Conservation (phyloP, 2,113 vertebrate genomes). For the Candoia aspera region DNA sequence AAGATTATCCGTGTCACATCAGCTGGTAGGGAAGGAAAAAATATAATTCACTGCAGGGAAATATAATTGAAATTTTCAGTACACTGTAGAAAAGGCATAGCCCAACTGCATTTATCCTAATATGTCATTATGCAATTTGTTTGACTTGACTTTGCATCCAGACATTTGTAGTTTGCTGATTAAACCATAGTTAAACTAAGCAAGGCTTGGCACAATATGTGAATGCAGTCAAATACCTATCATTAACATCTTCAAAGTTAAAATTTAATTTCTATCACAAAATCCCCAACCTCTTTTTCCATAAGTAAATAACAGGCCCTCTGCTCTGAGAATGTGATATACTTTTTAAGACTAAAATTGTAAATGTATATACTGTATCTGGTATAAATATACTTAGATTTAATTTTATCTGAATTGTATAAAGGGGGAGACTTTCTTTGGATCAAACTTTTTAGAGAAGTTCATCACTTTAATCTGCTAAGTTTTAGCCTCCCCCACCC, state of each 20-base stretch:
- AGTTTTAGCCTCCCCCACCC: background rate
- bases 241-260: background rate
- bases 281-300: background rate
- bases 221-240: background rate
- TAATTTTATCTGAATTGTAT: background rate
- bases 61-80: background rate
- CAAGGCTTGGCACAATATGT: background rate
- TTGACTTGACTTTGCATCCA: background rate
- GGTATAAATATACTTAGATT: background rate
- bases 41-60: background rate
- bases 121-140: background rate
- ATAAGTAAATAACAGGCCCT: background rate
- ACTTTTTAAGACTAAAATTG: background rate
- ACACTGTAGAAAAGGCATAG: conserved; percentile 11
- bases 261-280: background rate
- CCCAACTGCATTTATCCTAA: background rate
- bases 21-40: conserved; percentile 43
- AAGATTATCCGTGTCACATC: conserved; percentile 70
- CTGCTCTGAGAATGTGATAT: background rate
- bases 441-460: background rate
- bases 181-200: background rate
- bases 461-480: background rate
- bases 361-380: background rate
- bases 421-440: background rate
- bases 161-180: background rate